phyloP scores from a whole-genome alignment of 2,888 invertebrate species.

The Auanema sp. region DNA sequence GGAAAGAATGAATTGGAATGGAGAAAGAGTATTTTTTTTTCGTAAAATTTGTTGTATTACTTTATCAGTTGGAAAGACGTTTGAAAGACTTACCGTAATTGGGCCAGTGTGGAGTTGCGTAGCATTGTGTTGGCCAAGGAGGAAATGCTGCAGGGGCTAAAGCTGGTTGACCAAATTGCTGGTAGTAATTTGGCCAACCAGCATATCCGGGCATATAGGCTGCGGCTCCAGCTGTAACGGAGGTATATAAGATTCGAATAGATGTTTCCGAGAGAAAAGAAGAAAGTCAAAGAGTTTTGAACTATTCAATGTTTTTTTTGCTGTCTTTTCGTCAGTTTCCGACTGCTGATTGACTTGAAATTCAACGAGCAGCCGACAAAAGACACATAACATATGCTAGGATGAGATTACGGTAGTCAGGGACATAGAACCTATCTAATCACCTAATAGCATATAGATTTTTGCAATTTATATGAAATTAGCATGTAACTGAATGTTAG shows the following conservation, averaged over 20 bases:
- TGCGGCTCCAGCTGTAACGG: conserved; percentile 19
- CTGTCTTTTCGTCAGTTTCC: too few relatives aligned
- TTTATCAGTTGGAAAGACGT: too few relatives aligned
- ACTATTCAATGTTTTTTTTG: conserved; percentile 13
- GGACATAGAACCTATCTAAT: too few relatives aligned
- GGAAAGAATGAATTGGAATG: too few relatives aligned
- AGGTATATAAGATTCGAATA: conserved; percentile 16
- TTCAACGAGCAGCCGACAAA: too few relatives aligned
- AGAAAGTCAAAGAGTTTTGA: conserved; percentile 10
- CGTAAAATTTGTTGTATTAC: too few relatives aligned
- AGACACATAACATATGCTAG: too few relatives aligned
- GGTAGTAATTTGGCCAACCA: conserved; percentile 42
- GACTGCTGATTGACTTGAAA: too few relatives aligned
- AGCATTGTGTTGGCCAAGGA: conserved; percentile 50
- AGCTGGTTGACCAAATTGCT: conserved; percentile 45
- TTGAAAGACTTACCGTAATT: conserved; percentile 43
- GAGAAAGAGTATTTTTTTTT: too few relatives aligned
- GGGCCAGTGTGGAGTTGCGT: conserved; percentile 51
- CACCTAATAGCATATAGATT: too few relatives aligned
- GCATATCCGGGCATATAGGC: conserved; percentile 42
- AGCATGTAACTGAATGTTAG: not conserved
- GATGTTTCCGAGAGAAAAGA: conserved; percentile 5
- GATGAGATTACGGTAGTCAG: too few relatives aligned
- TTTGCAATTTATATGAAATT: not conserved
- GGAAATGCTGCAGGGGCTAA: conserved; percentile 44